Evolutionary conservation across 2,888 invertebrate species (phyloP), one percentile per base, ranked within the genome.

Genomic region (Syrista parreyssii): DNA sequence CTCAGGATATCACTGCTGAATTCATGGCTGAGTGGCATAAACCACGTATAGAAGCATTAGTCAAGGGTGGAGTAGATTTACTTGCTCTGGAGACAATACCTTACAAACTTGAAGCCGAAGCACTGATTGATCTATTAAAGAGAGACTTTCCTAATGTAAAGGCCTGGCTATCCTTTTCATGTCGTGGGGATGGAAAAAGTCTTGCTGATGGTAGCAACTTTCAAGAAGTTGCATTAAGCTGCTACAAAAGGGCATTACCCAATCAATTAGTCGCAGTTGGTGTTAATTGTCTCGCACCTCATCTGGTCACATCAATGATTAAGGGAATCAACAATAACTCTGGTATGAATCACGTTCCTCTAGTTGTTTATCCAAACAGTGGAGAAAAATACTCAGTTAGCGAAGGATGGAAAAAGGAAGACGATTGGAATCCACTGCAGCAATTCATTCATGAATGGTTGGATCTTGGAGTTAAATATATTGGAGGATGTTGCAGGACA

Each of bases 51-150:
- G 93, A 95, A 86, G 95, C 96, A 0, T 92, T 98, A 36, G 91
- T 97, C 31, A 95, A 96, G 82, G 96, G 95, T 3, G 97, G 97
- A 0, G 96, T 96, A 3, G 97, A 98, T 91, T 91, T 97, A 11
- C 91, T 99, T 81, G 98, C 97, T 1, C 92, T 98, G 84, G 98
- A 99, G 92, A 99, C 99, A 0, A 96, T 98, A 86, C 98, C 99
- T 11, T 96, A 97, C 83, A 94, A 94, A 75, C 90, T 92, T 79
- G 98, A 99, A 92, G 98, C 97, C 0, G 95, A 96, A 89, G 96
- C 96, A 89, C 91, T 98, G 34, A 94, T 97, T 33, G 95, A 96
- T 80, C 92, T 98, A 86, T 92, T 98, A 34, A 94, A 95, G 82
- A 55, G 55, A 23, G 95, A 97, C 84, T 97, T 95, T 91, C 97